Conservation (phyloP, 2,797 vertebrate genomes). For the Thaleichthys pacificus region DNA sequence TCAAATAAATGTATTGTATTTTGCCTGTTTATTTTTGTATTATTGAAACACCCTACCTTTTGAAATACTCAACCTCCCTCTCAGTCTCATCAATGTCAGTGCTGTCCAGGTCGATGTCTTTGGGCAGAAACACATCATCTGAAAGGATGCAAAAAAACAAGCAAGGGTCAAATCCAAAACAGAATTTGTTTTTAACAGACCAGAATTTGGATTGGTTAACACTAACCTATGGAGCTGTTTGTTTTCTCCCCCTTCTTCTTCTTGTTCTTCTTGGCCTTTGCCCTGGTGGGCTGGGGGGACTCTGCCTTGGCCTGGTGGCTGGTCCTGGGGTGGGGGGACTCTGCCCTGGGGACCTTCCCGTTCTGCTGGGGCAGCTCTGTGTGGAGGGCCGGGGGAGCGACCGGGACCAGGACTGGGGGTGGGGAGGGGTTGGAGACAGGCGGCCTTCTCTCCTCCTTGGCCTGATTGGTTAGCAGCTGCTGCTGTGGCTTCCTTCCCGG, state of each 20-base stretch:
- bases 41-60: conserved; percentile 80
- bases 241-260: conserved; percentile 95
- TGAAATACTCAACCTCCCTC: conserved; percentile 98
- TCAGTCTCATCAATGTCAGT: conserved; percentile 99
- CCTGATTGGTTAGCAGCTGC: conserved; percentile 61
- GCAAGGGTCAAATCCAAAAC: neutral
- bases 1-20: neutral
- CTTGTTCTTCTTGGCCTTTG: conserved; percentile 92
- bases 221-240: conserved; percentile 89
- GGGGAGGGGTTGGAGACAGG: conserved; percentile 66
- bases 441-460: conserved; percentile 78
- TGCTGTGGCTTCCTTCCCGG: conserved; percentile 80
- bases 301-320: conserved; percentile 64
- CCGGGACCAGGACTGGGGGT: conserved; percentile 60
- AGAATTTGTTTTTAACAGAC: neutral
- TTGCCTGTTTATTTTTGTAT: neutral
- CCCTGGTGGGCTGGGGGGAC: conserved; percentile 86
- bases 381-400: conserved; percentile 50
- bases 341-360: conserved; percentile 76
- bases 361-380: conserved; percentile 75
- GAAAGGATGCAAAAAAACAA: conserved; percentile 18
- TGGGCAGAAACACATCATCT: conserved; percentile 99
- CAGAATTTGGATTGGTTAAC: too few species aligned
- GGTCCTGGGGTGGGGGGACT: conserved; percentile 82
- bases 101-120: conserved; percentile 97